Conservation (phyloP, 2,888 invertebrate genomes). For the Chydorus sphaericus region DNA sequence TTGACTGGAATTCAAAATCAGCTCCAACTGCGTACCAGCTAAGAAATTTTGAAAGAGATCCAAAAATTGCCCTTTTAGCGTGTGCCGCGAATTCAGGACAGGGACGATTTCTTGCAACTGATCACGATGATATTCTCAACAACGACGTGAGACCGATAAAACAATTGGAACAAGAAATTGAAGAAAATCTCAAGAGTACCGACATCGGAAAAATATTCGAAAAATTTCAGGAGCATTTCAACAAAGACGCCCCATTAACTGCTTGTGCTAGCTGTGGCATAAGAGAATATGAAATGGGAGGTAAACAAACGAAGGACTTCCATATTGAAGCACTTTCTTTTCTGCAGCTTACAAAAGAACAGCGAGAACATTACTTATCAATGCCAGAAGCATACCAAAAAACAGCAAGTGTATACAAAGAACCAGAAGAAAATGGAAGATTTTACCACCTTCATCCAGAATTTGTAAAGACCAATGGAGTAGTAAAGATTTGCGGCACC, state of each 20-base stretch:
- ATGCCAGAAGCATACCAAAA: background rate
- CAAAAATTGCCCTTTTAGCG: background rate
- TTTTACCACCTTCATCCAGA: background rate
- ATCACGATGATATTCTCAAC: background rate
- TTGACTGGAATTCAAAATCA: background rate
- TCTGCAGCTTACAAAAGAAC: background rate
- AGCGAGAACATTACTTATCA: background rate
- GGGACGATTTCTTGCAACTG: background rate
- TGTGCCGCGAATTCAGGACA: background rate
- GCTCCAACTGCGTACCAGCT: background rate
- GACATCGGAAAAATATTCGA: background rate
- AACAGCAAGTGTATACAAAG: background rate
- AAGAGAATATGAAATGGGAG: background rate
- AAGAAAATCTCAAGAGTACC: background rate
- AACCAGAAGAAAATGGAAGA: background rate
- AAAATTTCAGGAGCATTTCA: background rate
- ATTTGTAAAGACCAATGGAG: background rate
- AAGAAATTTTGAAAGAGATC: background rate
- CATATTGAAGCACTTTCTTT: background rate
- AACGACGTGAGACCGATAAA: background rate
- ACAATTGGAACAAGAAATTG: background rate
- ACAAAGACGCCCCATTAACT: background rate
- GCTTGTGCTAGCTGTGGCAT: background rate
- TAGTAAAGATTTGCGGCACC: too few species aligned
- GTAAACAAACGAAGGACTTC: too few species aligned